phyloP scores from a whole-genome alignment of 2,113 vertebrate species.

The Barnardius zonarius region DNA sequence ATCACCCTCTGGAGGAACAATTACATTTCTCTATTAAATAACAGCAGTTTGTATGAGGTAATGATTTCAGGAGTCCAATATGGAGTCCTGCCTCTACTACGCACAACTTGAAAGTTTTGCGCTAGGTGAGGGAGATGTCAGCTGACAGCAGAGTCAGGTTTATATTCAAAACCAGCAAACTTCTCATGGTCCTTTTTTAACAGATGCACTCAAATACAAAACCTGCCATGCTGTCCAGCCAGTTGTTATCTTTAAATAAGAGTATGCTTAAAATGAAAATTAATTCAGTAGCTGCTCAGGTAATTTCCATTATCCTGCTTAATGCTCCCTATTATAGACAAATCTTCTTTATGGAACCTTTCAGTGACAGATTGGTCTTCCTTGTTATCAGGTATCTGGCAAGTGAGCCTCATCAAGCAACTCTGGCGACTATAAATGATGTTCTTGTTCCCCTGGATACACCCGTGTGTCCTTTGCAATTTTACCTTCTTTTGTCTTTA shows the following conservation, averaged over 20 bases:
- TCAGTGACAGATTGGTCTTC: slow-evolving; percentile 51
- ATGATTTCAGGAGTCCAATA: neutral
- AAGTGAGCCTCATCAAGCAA: slow-evolving; percentile 39
- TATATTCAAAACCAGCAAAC: neutral
- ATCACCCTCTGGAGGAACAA: slow-evolving; percentile 25
- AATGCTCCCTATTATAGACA: slow-evolving; percentile 36
- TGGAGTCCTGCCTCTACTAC: neutral
- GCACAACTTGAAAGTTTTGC: neutral
- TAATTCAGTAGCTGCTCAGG: slow-evolving; percentile 48
- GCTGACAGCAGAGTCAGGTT: neutral
- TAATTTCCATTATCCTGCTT: slow-evolving; percentile 42
- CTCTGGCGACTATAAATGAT: neutral
- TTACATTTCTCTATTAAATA: slow-evolving; percentile 4
- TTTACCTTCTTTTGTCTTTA: slow-evolving; percentile 6
- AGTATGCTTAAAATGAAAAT: slow-evolving; percentile 49
- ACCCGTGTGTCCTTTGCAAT: slow-evolving; percentile 3
- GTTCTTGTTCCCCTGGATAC: slow-evolving; percentile 18
- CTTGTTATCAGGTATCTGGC: slow-evolving; percentile 47
- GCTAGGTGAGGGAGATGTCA: neutral
- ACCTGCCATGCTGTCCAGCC: neutral
- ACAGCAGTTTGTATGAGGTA: neutral
- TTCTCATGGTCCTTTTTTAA: neutral
- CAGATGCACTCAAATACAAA: slow-evolving; percentile 22
- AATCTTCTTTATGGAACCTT: slow-evolving; percentile 52
- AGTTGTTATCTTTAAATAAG: slow-evolving; percentile 32